Evolutionary conservation across 2,113 vertebrate genomes (phyloP).

Genomic region (Antigone vipio): DNA sequence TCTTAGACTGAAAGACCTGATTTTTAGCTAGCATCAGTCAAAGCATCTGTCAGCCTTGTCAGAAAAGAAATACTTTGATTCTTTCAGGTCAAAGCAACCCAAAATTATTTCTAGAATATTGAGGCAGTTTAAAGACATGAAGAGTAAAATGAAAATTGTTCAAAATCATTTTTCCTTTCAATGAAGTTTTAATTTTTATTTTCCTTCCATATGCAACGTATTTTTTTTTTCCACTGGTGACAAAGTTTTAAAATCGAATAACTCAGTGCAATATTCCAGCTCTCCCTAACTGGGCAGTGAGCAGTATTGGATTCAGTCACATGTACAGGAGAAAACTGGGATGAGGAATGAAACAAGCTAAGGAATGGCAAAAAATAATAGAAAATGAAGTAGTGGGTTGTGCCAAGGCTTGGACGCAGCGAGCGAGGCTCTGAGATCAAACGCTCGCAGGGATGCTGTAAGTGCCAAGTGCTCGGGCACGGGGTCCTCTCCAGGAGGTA

Average conservation of each 20-base stretch:
- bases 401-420: background rate
- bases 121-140: background rate
- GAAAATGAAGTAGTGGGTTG: background rate
- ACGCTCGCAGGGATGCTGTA: background rate
- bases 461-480: background rate
- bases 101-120: slow-evolving; percentile 10
- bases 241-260: background rate
- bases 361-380: background rate
- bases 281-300: background rate
- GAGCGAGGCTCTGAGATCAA: background rate
- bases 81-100: slow-evolving; percentile 50
- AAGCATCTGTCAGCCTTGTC: slow-evolving; percentile 46
- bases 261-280: background rate
- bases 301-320: background rate
- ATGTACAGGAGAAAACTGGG: background rate
- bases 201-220: background rate
- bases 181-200: background rate
- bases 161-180: background rate
- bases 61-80: slow-evolving; percentile 22
- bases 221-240: background rate
- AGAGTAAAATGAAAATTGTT: background rate
- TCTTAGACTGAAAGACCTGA: background rate
- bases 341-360: background rate
- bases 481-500: background rate
- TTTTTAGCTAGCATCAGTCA: slow-evolving; percentile 33